Percentiles rank a stretch among this genome's conserved stretches.
Evolutionary conservation across 2,888 invertebrate species (phyloP).

Genomic region (Leucoptera coffeella): DNA sequence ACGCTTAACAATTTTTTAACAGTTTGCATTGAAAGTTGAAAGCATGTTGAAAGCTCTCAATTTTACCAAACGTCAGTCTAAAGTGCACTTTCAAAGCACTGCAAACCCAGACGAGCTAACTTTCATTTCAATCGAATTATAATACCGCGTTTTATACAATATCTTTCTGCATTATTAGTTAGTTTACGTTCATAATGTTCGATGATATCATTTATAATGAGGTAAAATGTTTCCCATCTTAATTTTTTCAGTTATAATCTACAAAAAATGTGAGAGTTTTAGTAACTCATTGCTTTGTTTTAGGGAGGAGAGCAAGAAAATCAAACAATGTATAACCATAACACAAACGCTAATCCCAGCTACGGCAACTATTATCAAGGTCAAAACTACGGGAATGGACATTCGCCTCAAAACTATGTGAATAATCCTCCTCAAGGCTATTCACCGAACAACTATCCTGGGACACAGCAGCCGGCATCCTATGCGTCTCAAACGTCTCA

Average conservation of each 20-base stretch:
- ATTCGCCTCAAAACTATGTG: slow-evolving; percentile 37
- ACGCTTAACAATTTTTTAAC: too few relatives aligned
- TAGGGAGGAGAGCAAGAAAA: slow-evolving; percentile 45
- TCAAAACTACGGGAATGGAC: slow-evolving; percentile 40
- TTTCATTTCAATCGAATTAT: too few relatives aligned
- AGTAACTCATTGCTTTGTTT: slow-evolving; percentile 7
- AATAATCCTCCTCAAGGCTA: slow-evolving; percentile 33
- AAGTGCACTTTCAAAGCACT: too few relatives aligned
- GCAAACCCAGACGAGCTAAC: too few relatives aligned
- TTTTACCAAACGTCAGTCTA: too few relatives aligned
- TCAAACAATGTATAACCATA: slow-evolving; percentile 37
- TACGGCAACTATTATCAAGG: slow-evolving; percentile 45
- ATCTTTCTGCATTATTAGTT: too few relatives aligned
- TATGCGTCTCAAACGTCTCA: slow-evolving; percentile 30
- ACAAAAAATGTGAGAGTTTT: neutral
- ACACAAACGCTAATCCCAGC: slow-evolving; percentile 27
- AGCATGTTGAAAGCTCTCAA: too few relatives aligned
- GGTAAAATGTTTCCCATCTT: neutral
- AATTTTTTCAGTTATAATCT: neutral
- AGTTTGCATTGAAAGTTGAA: too few relatives aligned
- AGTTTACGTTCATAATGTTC: too few relatives aligned
- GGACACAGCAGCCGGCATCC: slow-evolving; percentile 20
- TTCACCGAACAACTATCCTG: slow-evolving; percentile 30
- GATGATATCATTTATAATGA: too few relatives aligned
- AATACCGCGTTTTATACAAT: too few relatives aligned